Evolutionary conservation across 1,140 invertebrate species (phyloP).

Genomic region (Gyrodactylus bullatarudis): DNA sequence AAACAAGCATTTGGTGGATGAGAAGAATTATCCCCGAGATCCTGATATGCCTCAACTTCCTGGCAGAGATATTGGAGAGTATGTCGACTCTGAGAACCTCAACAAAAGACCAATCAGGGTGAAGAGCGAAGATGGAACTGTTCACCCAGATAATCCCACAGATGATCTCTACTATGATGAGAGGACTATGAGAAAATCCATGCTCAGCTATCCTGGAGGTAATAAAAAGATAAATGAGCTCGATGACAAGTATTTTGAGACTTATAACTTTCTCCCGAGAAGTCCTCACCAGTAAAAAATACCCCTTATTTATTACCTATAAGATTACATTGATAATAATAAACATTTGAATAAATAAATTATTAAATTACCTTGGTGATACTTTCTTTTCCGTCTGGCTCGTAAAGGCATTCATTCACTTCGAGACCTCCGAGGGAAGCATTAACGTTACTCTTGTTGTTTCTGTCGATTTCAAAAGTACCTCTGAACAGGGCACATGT

Average conservation of each 20-base stretch:
- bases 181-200: not conserved
- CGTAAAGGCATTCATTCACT: too few relatives aligned
- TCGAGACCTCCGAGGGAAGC: too few relatives aligned
- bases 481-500: too few relatives aligned
- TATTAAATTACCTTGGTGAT: too few relatives aligned
- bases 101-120: not conserved
- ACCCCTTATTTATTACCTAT: not conserved
- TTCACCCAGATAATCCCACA: not conserved
- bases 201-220: too few relatives aligned
- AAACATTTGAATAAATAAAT: too few relatives aligned
- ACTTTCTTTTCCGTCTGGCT: too few relatives aligned
- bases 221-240: not conserved
- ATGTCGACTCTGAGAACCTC: not conserved
- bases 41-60: not conserved
- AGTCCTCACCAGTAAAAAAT: too few relatives aligned
- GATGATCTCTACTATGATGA: not conserved
- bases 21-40: not conserved
- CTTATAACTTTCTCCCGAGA: not conserved
- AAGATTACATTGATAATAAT: too few relatives aligned
- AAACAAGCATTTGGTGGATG: not conserved
- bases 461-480: too few relatives aligned
- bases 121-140: not conserved
- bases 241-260: not conserved
- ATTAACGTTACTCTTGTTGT: too few relatives aligned
- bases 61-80: not conserved